Percentiles rank a stretch among this genome's conserved stretches.
phyloP scores from a whole-genome alignment of 1,140 invertebrate species.

The Ooceraea biroi region DNA sequence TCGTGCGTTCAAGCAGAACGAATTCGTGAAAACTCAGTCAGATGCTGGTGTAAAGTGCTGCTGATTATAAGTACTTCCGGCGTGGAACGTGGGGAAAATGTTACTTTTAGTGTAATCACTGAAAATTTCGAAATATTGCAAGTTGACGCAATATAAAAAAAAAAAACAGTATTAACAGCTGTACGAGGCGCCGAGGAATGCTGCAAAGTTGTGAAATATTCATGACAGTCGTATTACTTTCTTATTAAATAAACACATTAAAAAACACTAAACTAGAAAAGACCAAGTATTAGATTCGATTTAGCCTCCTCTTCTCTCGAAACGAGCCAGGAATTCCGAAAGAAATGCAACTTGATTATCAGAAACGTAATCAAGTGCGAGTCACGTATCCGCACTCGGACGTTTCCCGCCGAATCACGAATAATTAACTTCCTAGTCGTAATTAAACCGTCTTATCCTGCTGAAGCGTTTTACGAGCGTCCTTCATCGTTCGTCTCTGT shows the following conservation, averaged over 20 bases:
- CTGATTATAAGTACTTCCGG: slow-evolving; percentile 1
- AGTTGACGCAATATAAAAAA: background rate
- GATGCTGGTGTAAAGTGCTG: slow-evolving; percentile 40
- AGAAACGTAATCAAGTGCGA: slow-evolving; percentile 2
- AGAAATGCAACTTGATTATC: slow-evolving; percentile 22
- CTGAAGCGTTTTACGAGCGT: slow-evolving; percentile 47
- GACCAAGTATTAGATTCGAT: background rate
- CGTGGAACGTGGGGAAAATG: background rate
- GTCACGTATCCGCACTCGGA: background rate
- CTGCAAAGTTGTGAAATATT: background rate
- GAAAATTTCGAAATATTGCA: background rate
- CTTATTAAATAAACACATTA: background rate
- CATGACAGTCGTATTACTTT: background rate
- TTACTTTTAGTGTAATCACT: slow-evolving; percentile 1
- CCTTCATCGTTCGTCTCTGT: slow-evolving; percentile 1
- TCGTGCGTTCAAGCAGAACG: slow-evolving; percentile 47
- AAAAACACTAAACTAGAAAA: background rate
- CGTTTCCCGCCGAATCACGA: slow-evolving; percentile 39
- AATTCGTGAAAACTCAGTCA: slow-evolving; percentile 28
- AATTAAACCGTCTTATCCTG: slow-evolving; percentile 73
- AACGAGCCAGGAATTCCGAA: background rate
- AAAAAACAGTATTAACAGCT: too few relatives aligned
- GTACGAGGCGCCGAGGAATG: background rate
- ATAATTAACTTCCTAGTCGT: slow-evolving; percentile 71
- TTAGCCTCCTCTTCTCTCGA: background rate